Base-by-base conservation (phyloP, 1,140 invertebrate genomes). In the Atta texana region DNA sequence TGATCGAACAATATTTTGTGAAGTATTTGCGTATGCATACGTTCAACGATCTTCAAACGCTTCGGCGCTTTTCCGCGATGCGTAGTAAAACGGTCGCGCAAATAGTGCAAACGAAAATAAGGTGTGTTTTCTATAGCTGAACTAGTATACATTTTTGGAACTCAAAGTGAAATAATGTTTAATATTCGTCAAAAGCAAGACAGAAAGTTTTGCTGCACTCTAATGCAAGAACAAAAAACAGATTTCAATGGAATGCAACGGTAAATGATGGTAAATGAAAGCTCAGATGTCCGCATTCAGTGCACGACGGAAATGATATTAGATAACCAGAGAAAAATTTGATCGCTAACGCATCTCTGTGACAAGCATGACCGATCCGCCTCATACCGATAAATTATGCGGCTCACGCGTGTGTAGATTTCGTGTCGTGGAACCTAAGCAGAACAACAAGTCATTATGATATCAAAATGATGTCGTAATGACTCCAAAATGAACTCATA, bases 101-200 rank as follows among this genome's bases (percentile, higher is more conserved):
- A 82, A 63, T 49, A 39, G 18, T 24, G 31, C 51, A 51, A 39
- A 49, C 24, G 34, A 72, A 82, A 74, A 82, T 74, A 82, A 82
- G 51, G 24, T 44, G 10, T 44, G 8, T 44, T 44, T 44, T 44
- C 39, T 44, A 44, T 44, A 10, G 8, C 39, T 44, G 39, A 10
- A 44, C 39, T 44, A 44, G 8, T 44, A 8, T 44, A 44, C 8
- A 44, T 3, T 44, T 10, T 44, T 44, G 39, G 8, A 44, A 44
- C 8, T 44, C 7, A 44, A 44, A 44, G 8, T 44, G 10, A 44
- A 10, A 44, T 44, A 44, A 39, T 39, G 34, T 39, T 39, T 39
- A 39, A 39, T 39, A 39, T 39, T 39, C 3, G 34, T 6, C 34
- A 39, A 8, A 8, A 39, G 34, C 34, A 39, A 39, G 34, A 39